Percentiles rank a stretch among this genome's conserved stretches.
Conservation (phyloP, 2,113 vertebrate species). For the Vulpes ferrilata region DNA sequence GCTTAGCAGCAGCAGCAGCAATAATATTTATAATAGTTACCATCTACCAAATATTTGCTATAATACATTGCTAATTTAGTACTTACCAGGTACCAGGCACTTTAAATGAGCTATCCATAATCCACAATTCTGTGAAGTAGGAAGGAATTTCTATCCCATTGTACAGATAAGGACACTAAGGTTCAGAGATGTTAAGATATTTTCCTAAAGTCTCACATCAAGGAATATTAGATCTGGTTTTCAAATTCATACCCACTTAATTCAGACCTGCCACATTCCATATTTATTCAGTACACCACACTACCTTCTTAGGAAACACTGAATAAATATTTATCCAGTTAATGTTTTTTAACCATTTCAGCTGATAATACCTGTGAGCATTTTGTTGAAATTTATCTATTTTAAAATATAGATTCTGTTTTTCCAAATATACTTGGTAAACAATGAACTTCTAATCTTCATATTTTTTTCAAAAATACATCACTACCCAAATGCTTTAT, state of each 20-base stretch:
- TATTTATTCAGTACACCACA: not conserved
- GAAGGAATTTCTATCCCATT: not conserved
- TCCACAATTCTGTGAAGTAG: not conserved
- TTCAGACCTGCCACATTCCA: not conserved
- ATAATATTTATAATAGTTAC: not conserved
- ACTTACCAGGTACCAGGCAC: not conserved
- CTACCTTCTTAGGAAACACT: not conserved
- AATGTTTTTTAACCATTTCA: conserved; percentile 49
- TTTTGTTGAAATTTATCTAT: not conserved
- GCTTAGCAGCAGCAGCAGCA: not conserved
- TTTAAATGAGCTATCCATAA: conserved; percentile 9
- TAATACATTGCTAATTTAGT: not conserved
- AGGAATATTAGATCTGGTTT: not conserved
- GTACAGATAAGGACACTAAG: not conserved
- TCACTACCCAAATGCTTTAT: not conserved
- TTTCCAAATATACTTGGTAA: conserved; percentile 16
- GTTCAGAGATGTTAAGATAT: not conserved
- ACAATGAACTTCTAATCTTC: conserved; percentile 23
- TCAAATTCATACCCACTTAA: conserved; percentile 15
- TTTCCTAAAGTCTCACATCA: conserved; percentile 10
- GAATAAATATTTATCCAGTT: not conserved
- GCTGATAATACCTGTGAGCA: not conserved
- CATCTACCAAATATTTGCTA: not conserved
- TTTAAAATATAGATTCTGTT: conserved; percentile 37
- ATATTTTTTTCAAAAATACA: not conserved